Percentiles rank a stretch among this genome's conserved stretches.
These are phyloP conservation scores for Watsonalla binaria DNA, from an alignment of 2,888 invertebrate genomes.

Conservation along the genomic window DNA sequence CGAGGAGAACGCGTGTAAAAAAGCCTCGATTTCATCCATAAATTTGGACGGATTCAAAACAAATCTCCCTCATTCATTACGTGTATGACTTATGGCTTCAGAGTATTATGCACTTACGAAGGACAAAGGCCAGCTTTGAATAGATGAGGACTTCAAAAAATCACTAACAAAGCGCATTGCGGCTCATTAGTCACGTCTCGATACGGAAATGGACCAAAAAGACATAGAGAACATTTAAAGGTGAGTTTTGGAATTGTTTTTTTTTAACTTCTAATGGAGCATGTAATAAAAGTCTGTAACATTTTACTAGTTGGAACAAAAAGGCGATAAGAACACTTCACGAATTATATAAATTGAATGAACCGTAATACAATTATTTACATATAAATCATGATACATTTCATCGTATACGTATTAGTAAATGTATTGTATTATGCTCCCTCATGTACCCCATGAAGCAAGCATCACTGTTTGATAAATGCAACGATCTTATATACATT, in stretches of 20 bases:
- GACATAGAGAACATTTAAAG: conserved; percentile 25
- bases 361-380: too few species aligned
- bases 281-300: conserved; percentile 15
- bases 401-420: too few species aligned
- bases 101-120: conserved; percentile 67
- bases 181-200: conserved; percentile 71
- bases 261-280: conserved; percentile 37
- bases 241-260: conserved; percentile 24
- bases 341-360: too few species aligned
- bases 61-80: conserved; percentile 79
- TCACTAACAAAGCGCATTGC: conserved; percentile 44
- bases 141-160: conserved; percentile 44
- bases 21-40: conserved; percentile 70
- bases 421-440: too few species aligned
- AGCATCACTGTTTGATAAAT: too few species aligned
- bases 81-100: conserved; percentile 72
- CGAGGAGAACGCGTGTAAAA: conserved; percentile 73
- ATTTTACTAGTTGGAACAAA: too few species aligned
- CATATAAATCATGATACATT: too few species aligned
- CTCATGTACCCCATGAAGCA: too few species aligned
- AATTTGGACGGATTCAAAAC: conserved; percentile 77
- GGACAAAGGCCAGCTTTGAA: conserved; percentile 55
- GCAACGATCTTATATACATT: too few species aligned
- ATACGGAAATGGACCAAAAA: conserved; percentile 32
- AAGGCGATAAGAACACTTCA: too few species aligned